These are phyloP conservation scores for Halcyon leucocephala DNA, from an alignment of 2,797 vertebrate species.

Conservation along the genomic window DNA sequence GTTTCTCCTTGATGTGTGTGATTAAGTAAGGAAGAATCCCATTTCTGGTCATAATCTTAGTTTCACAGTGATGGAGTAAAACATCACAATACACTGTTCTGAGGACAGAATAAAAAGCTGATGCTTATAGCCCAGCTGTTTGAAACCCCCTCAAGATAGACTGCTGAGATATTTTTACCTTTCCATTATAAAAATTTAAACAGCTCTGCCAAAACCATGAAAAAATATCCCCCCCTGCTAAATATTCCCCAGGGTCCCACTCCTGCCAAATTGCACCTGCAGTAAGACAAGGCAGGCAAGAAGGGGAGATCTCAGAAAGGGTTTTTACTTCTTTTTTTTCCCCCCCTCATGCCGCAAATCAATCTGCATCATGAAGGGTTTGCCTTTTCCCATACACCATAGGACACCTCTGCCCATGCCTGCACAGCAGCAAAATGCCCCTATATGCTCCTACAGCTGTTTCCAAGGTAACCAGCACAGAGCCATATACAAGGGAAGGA, in stretches of 20 bases:
- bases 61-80: not conserved
- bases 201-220: not conserved
- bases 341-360: not conserved
- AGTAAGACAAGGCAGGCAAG: not conserved
- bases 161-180: not conserved
- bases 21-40: not conserved
- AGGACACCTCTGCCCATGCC: conserved; percentile 64
- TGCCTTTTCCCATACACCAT: conserved; percentile 21
- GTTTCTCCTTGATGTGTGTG: not conserved
- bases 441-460: conserved; percentile 74
- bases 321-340: not conserved
- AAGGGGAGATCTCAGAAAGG: not conserved
- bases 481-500: conserved; percentile 63
- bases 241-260: not conserved
- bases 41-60: not conserved
- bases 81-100: not conserved
- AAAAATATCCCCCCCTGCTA: not conserved
- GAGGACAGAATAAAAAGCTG: not conserved
- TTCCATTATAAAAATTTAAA: conserved; percentile 2
- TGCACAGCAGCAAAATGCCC: conserved; percentile 69
- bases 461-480: conserved; percentile 79
- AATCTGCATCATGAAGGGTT: not conserved
- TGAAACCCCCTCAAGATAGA: not conserved
- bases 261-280: not conserved
- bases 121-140: not conserved